Conservation (phyloP, 2,888 invertebrate genomes). For the Chromoteleia sp. region DNA sequence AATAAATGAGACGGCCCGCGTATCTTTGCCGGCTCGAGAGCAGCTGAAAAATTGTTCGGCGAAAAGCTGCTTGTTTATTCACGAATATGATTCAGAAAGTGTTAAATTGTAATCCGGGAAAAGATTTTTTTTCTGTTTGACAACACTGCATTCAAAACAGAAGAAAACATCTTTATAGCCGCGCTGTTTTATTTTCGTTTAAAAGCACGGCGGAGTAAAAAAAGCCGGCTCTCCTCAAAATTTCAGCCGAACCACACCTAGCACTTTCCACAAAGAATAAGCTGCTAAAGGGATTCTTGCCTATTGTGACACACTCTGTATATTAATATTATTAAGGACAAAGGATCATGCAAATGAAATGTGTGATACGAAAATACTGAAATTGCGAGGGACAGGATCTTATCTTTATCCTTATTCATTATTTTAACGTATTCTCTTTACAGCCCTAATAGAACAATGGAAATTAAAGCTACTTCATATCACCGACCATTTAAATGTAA, state of each 20-base stretch:
- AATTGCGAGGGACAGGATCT: slow-evolving; percentile 62
- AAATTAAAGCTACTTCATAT: slow-evolving; percentile 58
- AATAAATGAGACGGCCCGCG: background rate
- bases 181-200: slow-evolving; percentile 42
- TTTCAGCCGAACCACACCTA: slow-evolving; percentile 47
- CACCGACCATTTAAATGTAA: slow-evolving; percentile 52
- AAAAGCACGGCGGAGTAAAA: slow-evolving; percentile 26
- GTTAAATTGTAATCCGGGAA: slow-evolving; percentile 30
- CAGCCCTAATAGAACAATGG: slow-evolving; percentile 51
- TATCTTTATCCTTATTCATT: slow-evolving; percentile 62
- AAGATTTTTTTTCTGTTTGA: slow-evolving; percentile 1
- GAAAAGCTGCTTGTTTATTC: slow-evolving; percentile 16
- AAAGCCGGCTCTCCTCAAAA: slow-evolving; percentile 33
- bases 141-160: slow-evolving; percentile 46
- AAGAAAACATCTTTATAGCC: slow-evolving; percentile 39
- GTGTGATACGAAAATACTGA: slow-evolving; percentile 60
- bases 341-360: slow-evolving; percentile 67
- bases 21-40: background rate
- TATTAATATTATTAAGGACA: slow-evolving; percentile 66
- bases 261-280: slow-evolving; percentile 40
- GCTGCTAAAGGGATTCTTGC: slow-evolving; percentile 26
- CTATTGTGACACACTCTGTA: slow-evolving; percentile 44
- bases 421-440: slow-evolving; percentile 44
- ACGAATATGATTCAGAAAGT: slow-evolving; percentile 15
- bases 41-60: background rate